A percentile compares a stretch with the other conserved stretches of the same genome.
Evolutionary conservation across 2,888 invertebrate genomes (phyloP).

Genomic region (Chironomus riparius): DNA sequence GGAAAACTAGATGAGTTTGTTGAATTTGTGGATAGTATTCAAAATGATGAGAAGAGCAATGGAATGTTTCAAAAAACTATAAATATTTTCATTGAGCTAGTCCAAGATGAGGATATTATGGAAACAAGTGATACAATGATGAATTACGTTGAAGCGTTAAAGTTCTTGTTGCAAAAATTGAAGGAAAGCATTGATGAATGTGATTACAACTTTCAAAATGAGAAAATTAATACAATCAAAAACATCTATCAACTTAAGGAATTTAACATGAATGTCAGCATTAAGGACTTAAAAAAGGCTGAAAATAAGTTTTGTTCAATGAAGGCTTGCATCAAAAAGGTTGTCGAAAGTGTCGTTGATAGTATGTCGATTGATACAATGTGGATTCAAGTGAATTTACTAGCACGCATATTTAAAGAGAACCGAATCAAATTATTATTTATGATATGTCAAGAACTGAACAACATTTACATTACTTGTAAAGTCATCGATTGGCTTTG

Average conservation of each 20-base stretch:
- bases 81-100: not conserved
- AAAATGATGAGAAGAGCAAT: slow-evolving; percentile 15
- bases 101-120: not conserved
- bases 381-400: slow-evolving; percentile 34
- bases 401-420: slow-evolving; percentile 33
- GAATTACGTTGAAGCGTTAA: not conserved
- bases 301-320: slow-evolving; percentile 28
- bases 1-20: slow-evolving; percentile 37
- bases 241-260: not conserved
- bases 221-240: not conserved
- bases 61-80: not conserved
- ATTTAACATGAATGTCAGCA: not conserved
- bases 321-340: slow-evolving; percentile 30
- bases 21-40: slow-evolving; percentile 36
- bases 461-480: slow-evolving; percentile 37
- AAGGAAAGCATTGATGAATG: not conserved
- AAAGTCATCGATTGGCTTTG: slow-evolving; percentile 35
- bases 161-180: not conserved
- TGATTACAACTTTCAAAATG: not conserved
- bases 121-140: not conserved
- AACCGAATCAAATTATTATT: slow-evolving; percentile 24
- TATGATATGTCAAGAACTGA: slow-evolving; percentile 34
- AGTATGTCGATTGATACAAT: slow-evolving; percentile 34
- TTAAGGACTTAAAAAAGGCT: not conserved
- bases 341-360: slow-evolving; percentile 30